Evolutionary conservation across 1,140 invertebrate species (phyloP).

Genomic region (Pogonognathellus flavescens): DNA sequence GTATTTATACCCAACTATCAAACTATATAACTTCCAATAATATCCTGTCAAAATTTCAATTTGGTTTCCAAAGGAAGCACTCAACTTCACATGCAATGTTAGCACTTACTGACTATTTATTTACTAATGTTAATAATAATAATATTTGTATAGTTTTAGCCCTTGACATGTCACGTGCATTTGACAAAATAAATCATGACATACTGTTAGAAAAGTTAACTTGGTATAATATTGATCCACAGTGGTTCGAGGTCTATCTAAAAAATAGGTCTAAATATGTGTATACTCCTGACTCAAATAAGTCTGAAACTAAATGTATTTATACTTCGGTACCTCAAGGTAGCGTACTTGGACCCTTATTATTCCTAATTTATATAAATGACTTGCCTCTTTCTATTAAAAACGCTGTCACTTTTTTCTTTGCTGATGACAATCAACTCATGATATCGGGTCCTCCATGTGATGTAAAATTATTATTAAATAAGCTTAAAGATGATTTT

Average conservation of each 20-base stretch:
- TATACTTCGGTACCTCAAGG: slow-evolving; percentile 45
- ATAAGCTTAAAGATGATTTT: neutral
- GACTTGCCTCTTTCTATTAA: slow-evolving; percentile 33
- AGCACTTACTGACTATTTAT: neutral
- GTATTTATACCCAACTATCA: neutral
- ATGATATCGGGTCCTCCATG: neutral
- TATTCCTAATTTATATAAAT: no score
- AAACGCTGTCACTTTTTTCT: slow-evolving; percentile 1
- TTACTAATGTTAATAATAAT: no score
- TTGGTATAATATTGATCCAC: neutral
- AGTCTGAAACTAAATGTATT: neutral
- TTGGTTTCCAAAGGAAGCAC: neutral
- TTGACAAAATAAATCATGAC: neutral
- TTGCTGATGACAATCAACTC: slow-evolving; percentile 42
- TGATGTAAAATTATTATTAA: neutral
- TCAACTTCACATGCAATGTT: neutral
- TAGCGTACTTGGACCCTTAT: neutral
- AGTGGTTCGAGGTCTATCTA: neutral
- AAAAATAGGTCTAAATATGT: neutral
- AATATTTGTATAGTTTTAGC: no score
- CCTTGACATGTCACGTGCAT: no score
- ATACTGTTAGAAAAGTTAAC: neutral
- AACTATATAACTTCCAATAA: neutral
- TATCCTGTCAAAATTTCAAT: neutral
- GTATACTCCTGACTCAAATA: neutral